Conservation (phyloP, 1,140 invertebrate genomes). For the Pseudoatta argentina region DNA sequence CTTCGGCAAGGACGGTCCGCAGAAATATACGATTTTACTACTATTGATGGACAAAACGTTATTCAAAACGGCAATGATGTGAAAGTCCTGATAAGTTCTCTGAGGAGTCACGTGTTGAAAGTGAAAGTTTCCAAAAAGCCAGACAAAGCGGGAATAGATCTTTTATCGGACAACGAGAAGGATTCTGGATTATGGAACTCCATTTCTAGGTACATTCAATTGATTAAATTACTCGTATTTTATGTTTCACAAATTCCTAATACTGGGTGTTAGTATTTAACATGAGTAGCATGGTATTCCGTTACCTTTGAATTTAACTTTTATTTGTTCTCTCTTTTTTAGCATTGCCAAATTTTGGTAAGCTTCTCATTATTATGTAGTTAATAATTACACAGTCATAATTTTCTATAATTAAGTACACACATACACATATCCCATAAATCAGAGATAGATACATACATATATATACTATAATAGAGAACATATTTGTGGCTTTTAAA, state of each 20-base stretch:
- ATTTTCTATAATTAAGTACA: conserved; percentile 33
- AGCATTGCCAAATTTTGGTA: conserved; percentile 85
- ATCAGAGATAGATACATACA: neutral
- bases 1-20: conserved; percentile 96
- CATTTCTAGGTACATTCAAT: conserved; percentile 92
- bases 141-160: conserved; percentile 94
- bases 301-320: conserved; percentile 75
- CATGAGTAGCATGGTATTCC: conserved; percentile 49
- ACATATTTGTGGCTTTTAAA: conserved; percentile 53
- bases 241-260: conserved; percentile 18
- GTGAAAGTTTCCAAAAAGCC: conserved; percentile 96
- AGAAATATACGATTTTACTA: conserved; percentile 96
- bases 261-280: conserved; percentile 43
- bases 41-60: conserved; percentile 86
- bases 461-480: conserved; percentile 1
- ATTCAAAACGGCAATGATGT: conserved; percentile 90
- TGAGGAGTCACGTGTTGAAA: conserved; percentile 96
- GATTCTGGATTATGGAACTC: conserved; percentile 96
- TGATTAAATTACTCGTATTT: neutral
- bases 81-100: conserved; percentile 94
- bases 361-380: conserved; percentile 79
- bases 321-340: conserved; percentile 80
- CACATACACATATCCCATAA: neutral
- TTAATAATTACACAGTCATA: conserved; percentile 48
- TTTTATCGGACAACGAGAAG: conserved; percentile 93